Conservation (phyloP, 2,113 vertebrate species). For the Mormoops blainvillei region DNA sequence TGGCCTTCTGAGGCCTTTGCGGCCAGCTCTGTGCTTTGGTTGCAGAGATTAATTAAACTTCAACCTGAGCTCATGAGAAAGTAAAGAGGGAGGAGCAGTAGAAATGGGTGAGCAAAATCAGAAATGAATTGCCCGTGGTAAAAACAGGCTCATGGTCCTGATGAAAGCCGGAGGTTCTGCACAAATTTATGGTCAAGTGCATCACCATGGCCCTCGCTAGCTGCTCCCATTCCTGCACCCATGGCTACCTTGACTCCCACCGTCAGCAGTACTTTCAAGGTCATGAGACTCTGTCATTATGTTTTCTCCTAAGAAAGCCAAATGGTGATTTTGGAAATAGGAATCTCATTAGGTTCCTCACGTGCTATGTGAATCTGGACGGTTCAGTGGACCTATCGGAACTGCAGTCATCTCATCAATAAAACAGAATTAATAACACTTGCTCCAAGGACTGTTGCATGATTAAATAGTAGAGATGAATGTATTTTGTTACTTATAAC, state of each 20-base stretch:
- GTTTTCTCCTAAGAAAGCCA: neutral
- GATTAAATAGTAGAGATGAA: neutral
- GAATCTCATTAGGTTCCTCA: neutral
- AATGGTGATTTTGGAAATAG: neutral
- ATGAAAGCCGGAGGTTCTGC: neutral
- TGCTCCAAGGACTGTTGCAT: neutral
- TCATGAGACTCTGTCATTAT: neutral
- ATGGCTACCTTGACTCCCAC: accelerated
- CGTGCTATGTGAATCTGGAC: neutral
- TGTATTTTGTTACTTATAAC: neutral
- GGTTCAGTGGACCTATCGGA: neutral
- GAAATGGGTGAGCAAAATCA: neutral
- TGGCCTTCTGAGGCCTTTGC: neutral
- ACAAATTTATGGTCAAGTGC: neutral
- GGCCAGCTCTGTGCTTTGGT: neutral
- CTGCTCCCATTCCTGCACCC: neutral
- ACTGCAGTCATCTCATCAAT: neutral
- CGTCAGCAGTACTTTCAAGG: neutral
- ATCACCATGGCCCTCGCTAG: neutral
- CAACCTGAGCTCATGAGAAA: neutral
- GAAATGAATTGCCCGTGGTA: neutral
- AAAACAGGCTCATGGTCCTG: neutral
- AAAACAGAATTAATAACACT: neutral
- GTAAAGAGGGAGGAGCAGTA: neutral
- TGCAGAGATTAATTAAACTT: neutral